These are phyloP conservation scores for Cinclus cinclus DNA, from an alignment of 2,113 vertebrate species.

Conservation along the genomic window DNA sequence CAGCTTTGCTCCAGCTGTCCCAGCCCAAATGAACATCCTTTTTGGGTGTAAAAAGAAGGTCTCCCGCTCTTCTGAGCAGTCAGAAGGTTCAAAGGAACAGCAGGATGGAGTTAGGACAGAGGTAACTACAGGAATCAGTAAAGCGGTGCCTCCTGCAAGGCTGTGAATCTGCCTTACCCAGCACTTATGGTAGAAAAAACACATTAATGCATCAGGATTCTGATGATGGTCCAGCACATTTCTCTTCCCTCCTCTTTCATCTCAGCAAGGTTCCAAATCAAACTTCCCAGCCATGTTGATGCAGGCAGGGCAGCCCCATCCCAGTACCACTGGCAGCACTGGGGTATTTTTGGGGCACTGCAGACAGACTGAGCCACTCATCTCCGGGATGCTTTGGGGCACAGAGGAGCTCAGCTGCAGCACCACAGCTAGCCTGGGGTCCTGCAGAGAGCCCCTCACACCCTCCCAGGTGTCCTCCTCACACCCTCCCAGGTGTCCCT, in stretches of 20 bases:
- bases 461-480: neutral
- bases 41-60: neutral
- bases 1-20: neutral
- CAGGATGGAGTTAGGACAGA: neutral
- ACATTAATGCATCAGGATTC: neutral
- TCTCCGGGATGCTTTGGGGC: accelerated
- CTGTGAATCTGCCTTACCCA: neutral
- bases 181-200: neutral
- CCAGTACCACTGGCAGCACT: accelerated
- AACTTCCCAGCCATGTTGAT: accelerated
- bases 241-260: neutral
- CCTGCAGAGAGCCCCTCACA: neutral
- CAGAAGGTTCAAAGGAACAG: accelerated
- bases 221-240: accelerated
- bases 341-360: neutral
- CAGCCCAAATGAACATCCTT: neutral
- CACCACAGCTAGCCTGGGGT: neutral
- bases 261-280: neutral
- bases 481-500: neutral
- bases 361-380: neutral
- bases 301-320: accelerated
- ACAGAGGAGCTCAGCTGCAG: neutral
- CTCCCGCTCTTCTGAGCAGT: neutral
- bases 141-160: accelerated
- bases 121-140: accelerated